Base-by-base conservation (phyloP, 2,888 invertebrate species). In the Saturnia pavonia region DNA sequence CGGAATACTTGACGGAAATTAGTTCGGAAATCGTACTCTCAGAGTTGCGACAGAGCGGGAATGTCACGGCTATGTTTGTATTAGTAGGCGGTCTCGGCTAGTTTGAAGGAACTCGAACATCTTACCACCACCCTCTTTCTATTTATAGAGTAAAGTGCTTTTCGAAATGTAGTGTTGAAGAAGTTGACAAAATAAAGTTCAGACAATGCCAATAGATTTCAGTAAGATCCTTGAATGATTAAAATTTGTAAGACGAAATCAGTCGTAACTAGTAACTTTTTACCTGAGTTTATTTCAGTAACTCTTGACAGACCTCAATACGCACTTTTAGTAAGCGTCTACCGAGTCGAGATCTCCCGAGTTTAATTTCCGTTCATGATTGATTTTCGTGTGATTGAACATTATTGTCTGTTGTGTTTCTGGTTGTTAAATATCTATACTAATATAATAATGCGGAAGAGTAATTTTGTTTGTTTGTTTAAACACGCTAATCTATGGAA, bases 1-100 rank as follows among this genome's bases (percentile, higher is more conserved):
- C 45, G 68, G 63, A 63, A 63, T 71, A 75, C 73, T 68, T 73
- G 72, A 60, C 85, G 89, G 90, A 89, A 87, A 89, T 90, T 87
- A 83, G 79, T 84, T 83, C 84, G 87, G 88, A 88, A 87, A 87
- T 88, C 77, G 82, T 79, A 80, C 79, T 82, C 77, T 65, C 76
- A 79, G 73, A 75, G 78, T 65, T 66, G 74, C 75, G 75, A 73
- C 68, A 22, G 34, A 67, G 72, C 57, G 43, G 34, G 70, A 66
- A 42, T 70, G 51, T 70, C 45, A 54, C 19, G 43, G 34, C 40
- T 65, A 40, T 65, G 65, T 40, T 65, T 65, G 40, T 40, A n/a
- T 40, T 65, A 19, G 40, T 65, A 65, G 65, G 40, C 40, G 65
- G 65, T 65, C 65, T 34, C 65, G 34, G 40, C 3, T 65, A 65